Evolutionary conservation across 2,797 vertebrate species (phyloP).

Genomic region (Coluber constrictor): DNA sequence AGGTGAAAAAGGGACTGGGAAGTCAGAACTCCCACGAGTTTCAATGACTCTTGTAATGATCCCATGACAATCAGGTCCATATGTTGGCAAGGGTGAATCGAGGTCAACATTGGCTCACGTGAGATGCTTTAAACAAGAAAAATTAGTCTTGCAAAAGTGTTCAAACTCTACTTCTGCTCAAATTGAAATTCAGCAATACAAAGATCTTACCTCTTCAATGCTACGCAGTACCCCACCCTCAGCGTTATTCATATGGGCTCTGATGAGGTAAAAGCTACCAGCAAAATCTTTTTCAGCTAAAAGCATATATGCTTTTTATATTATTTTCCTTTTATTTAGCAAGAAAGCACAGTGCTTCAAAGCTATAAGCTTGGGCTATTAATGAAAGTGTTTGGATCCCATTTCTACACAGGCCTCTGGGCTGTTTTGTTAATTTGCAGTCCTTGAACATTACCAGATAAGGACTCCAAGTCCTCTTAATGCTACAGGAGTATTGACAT

Average conservation of each 20-base stretch:
- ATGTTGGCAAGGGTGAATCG: too few species aligned
- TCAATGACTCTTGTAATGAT: neutral
- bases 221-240: neutral
- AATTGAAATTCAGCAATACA: neutral
- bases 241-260: neutral
- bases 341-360: conserved; percentile 3
- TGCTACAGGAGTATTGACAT: conserved; percentile 62
- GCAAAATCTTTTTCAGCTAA: neutral
- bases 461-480: conserved; percentile 43
- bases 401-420: neutral
- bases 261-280: neutral
- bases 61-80: neutral
- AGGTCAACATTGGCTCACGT: neutral
- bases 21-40: neutral
- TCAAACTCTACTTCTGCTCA: conserved; percentile 29
- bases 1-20: neutral
- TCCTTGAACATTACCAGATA: conserved; percentile 59
- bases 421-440: conserved; percentile 40
- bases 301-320: neutral
- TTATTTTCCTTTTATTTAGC: conserved; percentile 21
- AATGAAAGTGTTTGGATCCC: conserved; percentile 9
- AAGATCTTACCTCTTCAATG: neutral
- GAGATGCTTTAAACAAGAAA: neutral
- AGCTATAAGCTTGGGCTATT: conserved; percentile 10
- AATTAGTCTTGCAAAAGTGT: neutral